Base-by-base conservation (phyloP, 2,888 invertebrate species). In the Drosophila ustulata region DNA sequence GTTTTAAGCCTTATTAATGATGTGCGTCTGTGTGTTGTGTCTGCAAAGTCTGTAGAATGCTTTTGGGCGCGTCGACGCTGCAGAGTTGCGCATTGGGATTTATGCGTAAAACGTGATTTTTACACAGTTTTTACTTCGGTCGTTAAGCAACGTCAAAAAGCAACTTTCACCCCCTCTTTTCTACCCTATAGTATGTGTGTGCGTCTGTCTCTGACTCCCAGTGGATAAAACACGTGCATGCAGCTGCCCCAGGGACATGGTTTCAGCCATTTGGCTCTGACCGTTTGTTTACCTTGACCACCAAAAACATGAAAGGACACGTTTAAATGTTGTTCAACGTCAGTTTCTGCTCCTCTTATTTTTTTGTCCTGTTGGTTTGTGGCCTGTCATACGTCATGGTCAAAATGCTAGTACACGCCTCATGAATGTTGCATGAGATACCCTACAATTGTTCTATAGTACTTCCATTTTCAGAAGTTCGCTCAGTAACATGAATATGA, bases 41-140 rank as follows among this genome's bases (percentile, higher is more conserved):
- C 62, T 45, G 68, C 56, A 47, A 47, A 34, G 13, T 50, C 34
- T 58, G 46, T 49, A 50, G 76, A 45, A 57, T 66, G 61, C 63
- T 66, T 69, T 76, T 76, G 58, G 66, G 66, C 50, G 59, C 65
- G 23, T 11, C 32, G n/a, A 25, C 32, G 30, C 23, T 34, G 62
- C 57, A 11, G 34, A 47, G 62, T 28, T 52, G 34, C 74, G 67
- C 69, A 67, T 41, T 58, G 66, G 69, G 66, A 73, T 78, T 82
- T 74, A 76, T 78, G 78, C 53, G 69, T 55, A 68, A 71, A 78
- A 85, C 86, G 86, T 85, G 82, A 83, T 80, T 83, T 74, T 76
- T 65, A 70, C 71, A 64, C 71, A 61, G 59, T 80, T 80, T 80
- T 65, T 50, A 41, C 58, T 55, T 37, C 34, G 55, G 23, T 34